Base-by-base conservation (phyloP, 1,140 invertebrate species). In the Adoxophyes honmai region DNA sequence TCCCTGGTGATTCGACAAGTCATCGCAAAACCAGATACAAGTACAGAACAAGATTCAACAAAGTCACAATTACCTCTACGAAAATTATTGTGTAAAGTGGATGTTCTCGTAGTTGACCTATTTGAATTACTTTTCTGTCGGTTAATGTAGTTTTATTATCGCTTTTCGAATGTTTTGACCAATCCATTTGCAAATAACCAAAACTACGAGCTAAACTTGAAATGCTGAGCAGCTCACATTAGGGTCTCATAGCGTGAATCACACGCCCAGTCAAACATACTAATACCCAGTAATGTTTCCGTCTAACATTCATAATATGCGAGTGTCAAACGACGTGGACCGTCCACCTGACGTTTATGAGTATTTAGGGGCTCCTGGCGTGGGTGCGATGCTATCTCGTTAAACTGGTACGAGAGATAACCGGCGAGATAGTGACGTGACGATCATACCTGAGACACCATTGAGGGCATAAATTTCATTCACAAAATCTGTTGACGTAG, bases 221-320 rank as follows among this genome's bases (percentile, higher is more conserved):
- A 28, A 28, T 28, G 6, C 21, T 28, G 21, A 28, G 6, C 21
- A 28, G 21, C 21, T 2, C 21, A 2, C 6, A 42, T 62, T 59
- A 70, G 57, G 57, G 53, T 52, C 53, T 36, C 55, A 51, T 34
- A 55, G 54, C 56, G 65, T 73, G 72, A 79, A 66, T 73, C 74
- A 78, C 39, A 21, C 14, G 35, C 14, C 52, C 52, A 36, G 68
- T 57, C 52, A 39, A 39, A 42, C 75, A 80, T 80, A 80, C 73
- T 75, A 75, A 75, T 75, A 64, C 36, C 39, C 16, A 5, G 33
- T 18, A 56, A 75, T 59, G 65, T 71, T 80, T 78, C 77, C 73
- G 75, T 73, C 67, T 68, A 55, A 65, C 61, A 68, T 34, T 59
- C 34, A 57, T 37, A 56, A 59, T 55, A 11, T 37, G 9, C n/a